Percentiles rank a stretch among this genome's conserved stretches.
Conservation (phyloP, 2,888 invertebrate genomes). For the Drosophila pegasa region DNA sequence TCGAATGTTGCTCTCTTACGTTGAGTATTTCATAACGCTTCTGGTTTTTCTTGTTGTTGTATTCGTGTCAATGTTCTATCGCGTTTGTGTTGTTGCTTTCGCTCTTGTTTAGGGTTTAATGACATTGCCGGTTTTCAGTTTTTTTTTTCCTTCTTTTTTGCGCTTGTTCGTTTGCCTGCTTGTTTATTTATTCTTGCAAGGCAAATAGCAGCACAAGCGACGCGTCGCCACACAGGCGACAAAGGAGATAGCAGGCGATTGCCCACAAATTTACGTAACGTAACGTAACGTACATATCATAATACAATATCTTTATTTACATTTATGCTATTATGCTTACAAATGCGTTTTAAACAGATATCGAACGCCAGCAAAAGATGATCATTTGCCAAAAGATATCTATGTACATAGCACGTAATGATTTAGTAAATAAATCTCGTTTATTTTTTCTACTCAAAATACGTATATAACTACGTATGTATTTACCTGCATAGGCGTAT, state of each 20-base stretch:
- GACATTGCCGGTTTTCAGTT: constrained; percentile 77
- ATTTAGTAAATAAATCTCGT: not conserved
- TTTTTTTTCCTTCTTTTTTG: constrained; percentile 46
- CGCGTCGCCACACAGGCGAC: constrained; percentile 35
- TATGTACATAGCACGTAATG: not conserved
- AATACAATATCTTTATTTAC: too few species aligned
- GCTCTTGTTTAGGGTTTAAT: constrained; percentile 82
- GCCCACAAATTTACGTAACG: constrained; percentile 28
- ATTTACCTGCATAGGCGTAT: not conserved
- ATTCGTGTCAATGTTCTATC: constrained; percentile 76
- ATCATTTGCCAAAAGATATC: not conserved
- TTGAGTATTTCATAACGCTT: constrained; percentile 77
- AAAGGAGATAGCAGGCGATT: constrained; percentile 31
- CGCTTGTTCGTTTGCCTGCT: constrained; percentile 63
- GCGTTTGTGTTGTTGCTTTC: constrained; percentile 74
- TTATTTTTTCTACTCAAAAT: not conserved
- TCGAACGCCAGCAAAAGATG: not conserved
- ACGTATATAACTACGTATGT: not conserved
- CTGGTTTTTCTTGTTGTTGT: constrained; percentile 77
- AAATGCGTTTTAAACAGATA: not conserved
- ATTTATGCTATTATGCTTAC: not conserved
- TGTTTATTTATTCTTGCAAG: constrained; percentile 77
- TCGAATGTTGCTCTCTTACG: constrained; percentile 46
- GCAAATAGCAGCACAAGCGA: constrained; percentile 61
- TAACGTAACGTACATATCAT: constrained; percentile 17